A percentile compares a stretch with the other conserved stretches of the same genome.
Evolutionary conservation across 2,888 invertebrate species (phyloP).

Genomic region (Antheraea assamensis): DNA sequence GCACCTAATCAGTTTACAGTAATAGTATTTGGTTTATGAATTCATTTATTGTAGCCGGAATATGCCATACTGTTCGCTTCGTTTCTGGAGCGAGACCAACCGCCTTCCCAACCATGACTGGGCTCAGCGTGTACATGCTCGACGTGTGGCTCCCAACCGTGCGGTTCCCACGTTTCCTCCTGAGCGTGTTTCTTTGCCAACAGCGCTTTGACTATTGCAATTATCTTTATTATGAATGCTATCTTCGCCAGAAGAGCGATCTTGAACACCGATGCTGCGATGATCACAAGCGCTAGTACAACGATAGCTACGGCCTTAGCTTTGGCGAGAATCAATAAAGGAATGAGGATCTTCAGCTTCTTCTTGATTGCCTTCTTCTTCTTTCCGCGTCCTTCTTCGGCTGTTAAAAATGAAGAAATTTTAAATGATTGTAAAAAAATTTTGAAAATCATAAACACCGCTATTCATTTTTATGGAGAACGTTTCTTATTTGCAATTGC

Average conservation of each 20-base stretch:
- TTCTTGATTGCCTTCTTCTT: conserved; percentile 86
- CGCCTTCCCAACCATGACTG: conserved; percentile 63
- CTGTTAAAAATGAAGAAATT: not conserved
- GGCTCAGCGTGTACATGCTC: conserved; percentile 56
- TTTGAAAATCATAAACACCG: too few species aligned
- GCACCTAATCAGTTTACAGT: not conserved
- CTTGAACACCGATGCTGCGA: conserved; percentile 87
- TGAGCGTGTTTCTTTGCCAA: conserved; percentile 66
- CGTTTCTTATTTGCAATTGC: too few species aligned
- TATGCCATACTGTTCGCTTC: conserved; percentile 71
- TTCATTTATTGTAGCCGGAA: conserved; percentile 63
- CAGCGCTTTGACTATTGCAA: conserved; percentile 64
- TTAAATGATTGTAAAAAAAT: too few species aligned
- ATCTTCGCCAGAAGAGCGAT: conserved; percentile 89
- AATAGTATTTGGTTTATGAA: conserved; percentile 22
- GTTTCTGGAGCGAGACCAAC: conserved; percentile 70
- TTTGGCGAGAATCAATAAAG: conserved; percentile 83
- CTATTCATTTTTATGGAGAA: not conserved
- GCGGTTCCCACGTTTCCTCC: conserved; percentile 53
- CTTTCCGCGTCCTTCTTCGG: conserved; percentile 84
- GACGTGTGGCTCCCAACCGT: conserved; percentile 51
- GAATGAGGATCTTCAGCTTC: conserved; percentile 71
- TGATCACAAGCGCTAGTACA: conserved; percentile 84
- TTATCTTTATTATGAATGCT: conserved; percentile 82
- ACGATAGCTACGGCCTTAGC: conserved; percentile 86